Conservation (phyloP, 1,140 invertebrate species). For the Drosophila rufa region DNA sequence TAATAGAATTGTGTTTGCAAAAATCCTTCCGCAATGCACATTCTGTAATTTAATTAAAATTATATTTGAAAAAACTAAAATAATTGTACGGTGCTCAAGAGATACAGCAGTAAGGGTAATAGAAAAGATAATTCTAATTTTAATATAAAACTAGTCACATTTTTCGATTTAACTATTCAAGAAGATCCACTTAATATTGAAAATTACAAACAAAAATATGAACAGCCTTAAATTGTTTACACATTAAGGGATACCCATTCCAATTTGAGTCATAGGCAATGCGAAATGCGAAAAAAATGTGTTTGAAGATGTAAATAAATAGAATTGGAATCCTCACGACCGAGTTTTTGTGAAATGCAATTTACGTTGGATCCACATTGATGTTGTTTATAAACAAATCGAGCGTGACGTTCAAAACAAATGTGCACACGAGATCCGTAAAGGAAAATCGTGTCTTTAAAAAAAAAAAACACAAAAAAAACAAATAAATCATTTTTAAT, state of each 20-base stretch:
- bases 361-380: conserved; percentile 23
- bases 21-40: not conserved
- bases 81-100: no score
- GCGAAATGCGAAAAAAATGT: conserved; percentile 23
- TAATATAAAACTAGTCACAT: no score
- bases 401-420: conserved; percentile 36
- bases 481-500: conserved; percentile 10
- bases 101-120: no score
- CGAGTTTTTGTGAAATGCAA: conserved; percentile 17
- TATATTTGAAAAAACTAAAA: no score
- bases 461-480: not conserved
- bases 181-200: no score
- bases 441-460: conserved; percentile 22
- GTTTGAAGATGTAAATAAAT: conserved; percentile 30
- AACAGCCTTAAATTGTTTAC: not conserved
- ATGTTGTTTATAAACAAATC: conserved; percentile 44
- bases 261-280: conserved; percentile 11
- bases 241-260: not conserved
- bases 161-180: not conserved
- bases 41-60: not conserved
- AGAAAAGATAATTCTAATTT: no score
- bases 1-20: no score
- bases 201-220: not conserved
- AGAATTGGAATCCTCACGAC: conserved; percentile 14
- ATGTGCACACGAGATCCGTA: conserved; percentile 29